A percentile compares a stretch with the other conserved stretches of the same genome.
These are phyloP conservation scores for Tursiops truncatus DNA, from an alignment of 2,113 vertebrate species.

Conservation along the genomic window DNA sequence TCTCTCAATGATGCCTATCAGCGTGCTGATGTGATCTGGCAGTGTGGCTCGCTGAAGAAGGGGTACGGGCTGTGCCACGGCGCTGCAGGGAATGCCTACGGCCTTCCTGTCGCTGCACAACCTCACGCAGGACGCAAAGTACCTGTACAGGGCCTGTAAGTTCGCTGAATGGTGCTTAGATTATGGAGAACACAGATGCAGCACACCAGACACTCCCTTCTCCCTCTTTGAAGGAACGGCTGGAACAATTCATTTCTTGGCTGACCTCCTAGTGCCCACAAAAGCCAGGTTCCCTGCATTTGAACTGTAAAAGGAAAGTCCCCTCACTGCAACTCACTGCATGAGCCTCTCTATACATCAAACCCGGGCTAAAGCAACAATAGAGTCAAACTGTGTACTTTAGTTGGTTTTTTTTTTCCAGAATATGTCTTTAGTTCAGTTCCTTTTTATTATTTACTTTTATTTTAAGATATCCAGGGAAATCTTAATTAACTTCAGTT, in stretches of 20 bases:
- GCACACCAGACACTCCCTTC: slow-evolving; percentile 95
- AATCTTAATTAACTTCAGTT: slow-evolving; percentile 12
- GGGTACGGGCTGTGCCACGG: slow-evolving; percentile 97
- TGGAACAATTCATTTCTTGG: slow-evolving; percentile 97
- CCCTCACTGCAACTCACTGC: slow-evolving; percentile 37
- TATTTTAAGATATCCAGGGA: slow-evolving; percentile 45
- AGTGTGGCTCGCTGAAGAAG: slow-evolving; percentile 92
- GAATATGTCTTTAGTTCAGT: slow-evolving; percentile 28
- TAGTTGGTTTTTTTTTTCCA: slow-evolving; percentile 49
- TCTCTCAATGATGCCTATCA: slow-evolving; percentile 90
- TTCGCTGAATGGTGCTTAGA: slow-evolving; percentile 99
- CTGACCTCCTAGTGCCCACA: slow-evolving; percentile 92
- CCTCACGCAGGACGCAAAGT: slow-evolving; percentile 90
- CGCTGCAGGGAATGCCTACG: slow-evolving; percentile 93
- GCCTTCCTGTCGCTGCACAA: slow-evolving; percentile 92
- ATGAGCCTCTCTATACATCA: slow-evolving; percentile 28
- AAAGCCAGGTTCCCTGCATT: slow-evolving; percentile 94
- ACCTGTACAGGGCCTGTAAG: slow-evolving; percentile 96
- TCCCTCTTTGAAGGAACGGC: slow-evolving; percentile 99
- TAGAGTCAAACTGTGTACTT: slow-evolving; percentile 28
- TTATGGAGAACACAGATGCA: slow-evolving; percentile 95
- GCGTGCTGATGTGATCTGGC: slow-evolving; percentile 95
- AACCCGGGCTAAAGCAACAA: slow-evolving; percentile 15
- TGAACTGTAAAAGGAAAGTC: slow-evolving; percentile 86
- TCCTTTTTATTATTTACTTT: slow-evolving; percentile 1